phyloP scores from a whole-genome alignment of 2,113 vertebrate genomes.

The Tor tambroides region DNA sequence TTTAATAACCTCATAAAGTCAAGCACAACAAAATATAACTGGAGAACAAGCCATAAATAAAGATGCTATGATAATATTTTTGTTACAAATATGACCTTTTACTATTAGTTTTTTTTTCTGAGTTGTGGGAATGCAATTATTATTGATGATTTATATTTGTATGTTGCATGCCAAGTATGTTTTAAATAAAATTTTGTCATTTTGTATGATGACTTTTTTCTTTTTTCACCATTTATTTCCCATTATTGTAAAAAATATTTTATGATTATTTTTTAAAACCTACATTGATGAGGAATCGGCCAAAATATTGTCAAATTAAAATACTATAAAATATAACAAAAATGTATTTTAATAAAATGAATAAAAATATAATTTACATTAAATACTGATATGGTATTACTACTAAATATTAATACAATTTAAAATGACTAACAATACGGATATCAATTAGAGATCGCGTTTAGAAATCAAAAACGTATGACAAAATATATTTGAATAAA shows the following conservation, averaged over 20 bases:
- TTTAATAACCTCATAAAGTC: no score
- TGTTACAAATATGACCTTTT: not conserved
- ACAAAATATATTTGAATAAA: no score
- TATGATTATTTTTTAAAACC: no score
- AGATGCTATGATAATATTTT: conserved; percentile 35
- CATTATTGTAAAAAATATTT: no score
- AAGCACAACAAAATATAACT: conserved; percentile 26
- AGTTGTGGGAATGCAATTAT: not conserved
- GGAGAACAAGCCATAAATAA: conserved; percentile 58
- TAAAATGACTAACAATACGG: not conserved
- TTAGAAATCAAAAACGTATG: not conserved
- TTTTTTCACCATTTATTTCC: not conserved
- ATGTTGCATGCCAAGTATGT: not conserved
- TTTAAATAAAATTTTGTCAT: not conserved
- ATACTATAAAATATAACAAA: not conserved
- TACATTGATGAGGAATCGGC: no score
- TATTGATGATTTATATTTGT: conserved; percentile 3
- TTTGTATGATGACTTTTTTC: conserved; percentile 11
- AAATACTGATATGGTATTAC: not conserved
- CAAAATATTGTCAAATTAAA: no score
- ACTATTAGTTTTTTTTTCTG: not conserved
- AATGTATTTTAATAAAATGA: not conserved
- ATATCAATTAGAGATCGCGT: not conserved
- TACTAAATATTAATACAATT: not conserved
- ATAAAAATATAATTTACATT: not conserved